Evolutionary conservation across 2,888 invertebrate genomes (phyloP), one percentile per base, ranked within the genome.

Genomic region (Mystacides longicornis): DNA sequence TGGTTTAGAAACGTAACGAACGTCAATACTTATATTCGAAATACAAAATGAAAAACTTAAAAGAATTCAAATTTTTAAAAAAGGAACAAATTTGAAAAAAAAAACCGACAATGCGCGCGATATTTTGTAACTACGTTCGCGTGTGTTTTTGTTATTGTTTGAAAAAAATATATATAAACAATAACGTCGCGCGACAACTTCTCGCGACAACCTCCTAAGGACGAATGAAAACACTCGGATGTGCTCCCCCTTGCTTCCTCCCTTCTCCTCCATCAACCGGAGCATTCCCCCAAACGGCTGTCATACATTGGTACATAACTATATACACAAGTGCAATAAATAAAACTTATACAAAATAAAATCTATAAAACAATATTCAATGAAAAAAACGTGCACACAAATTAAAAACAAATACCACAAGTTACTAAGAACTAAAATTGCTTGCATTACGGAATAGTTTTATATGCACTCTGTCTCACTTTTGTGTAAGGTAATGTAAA

Each of bases 191-290:
- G 27, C 37, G 71, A 69, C 70, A 68, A 66, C 68, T 68, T 66
- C 69, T 67, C 69, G 67, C 69, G 67, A 68, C 69, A 68, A 70
- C 67, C 68, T 69, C 69, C 69, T 69, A 70, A 69, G 69, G 68
- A 69, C 70, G 71, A 68, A 68, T 65, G 65, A 65, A 63, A 52
- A 45, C 22, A 47, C 48, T 47, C 33, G 14, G 46, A 20, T 37
- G 22, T n/a, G 7, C 23, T 56, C 50, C 56, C 61, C 49, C 59
- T 59, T 56, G 54, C 54, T 54, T 49, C 55, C 48, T 59, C 65
- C 64, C 65, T 64, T 62, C 65, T 62, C 60, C 65, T 65, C 62
- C 64, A 65, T 63, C 37, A 37, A 11, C 5, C 11, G 64, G 67
- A 63, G 65, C 67, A 66, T 64, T 65, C 64, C 57, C 62, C 63